phyloP scores from a whole-genome alignment of 2,113 vertebrate species.

The Fukomys damarensis region DNA sequence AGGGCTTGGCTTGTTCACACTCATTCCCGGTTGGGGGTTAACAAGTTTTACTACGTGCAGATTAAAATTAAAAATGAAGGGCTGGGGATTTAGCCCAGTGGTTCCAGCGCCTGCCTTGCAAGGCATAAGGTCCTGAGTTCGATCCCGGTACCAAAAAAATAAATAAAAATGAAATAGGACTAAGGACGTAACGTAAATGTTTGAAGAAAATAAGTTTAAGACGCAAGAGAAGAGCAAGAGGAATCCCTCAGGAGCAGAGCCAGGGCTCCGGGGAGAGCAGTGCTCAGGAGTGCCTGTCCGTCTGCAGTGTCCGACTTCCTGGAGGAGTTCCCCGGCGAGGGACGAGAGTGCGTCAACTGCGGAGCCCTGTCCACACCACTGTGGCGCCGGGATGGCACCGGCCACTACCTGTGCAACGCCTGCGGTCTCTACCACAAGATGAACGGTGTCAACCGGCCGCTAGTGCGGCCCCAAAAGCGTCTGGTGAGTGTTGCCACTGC shows the following conservation, averaged over 20 bases:
- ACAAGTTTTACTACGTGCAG: fast-evolving
- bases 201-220: constrained; percentile 36
- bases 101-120: too few species aligned
- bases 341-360: constrained; percentile 97
- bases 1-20: neutral
- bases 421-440: constrained; percentile 99
- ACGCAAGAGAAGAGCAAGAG: neutral
- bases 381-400: constrained; percentile 97
- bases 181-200: neutral
- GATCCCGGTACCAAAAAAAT: too few species aligned
- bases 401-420: constrained; percentile 98
- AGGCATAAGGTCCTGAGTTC: too few species aligned
- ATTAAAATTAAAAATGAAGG: neutral
- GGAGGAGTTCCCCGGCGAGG: constrained; percentile 92
- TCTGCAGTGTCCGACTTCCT: constrained; percentile 88
- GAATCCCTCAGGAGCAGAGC: neutral
- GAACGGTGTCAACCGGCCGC: constrained; percentile 97
- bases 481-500: constrained; percentile 88
- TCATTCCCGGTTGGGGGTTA: neutral
- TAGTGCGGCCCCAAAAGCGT: constrained; percentile 96
- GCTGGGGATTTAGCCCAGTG: too few species aligned
- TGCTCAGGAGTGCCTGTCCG: too few species aligned
- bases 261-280: fast-evolving
- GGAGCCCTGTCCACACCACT: constrained; percentile 97
- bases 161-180: neutral